phyloP scores from a whole-genome alignment of 2,888 invertebrate species.

The Athalia circularis region DNA sequence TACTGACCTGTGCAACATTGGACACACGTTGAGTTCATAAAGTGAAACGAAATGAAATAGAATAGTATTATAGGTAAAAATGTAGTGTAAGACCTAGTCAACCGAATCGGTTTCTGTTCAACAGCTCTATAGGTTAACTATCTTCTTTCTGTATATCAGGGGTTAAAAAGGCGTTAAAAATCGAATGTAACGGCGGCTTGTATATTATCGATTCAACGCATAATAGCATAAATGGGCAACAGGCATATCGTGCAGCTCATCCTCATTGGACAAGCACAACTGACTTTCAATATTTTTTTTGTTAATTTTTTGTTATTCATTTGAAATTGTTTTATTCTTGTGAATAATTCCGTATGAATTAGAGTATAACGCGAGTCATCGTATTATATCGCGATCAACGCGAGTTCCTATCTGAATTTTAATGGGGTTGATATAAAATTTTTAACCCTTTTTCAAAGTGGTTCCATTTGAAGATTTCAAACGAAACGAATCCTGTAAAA shows the following conservation, averaged over 20 bases:
- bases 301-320: not conserved
- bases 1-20: conserved; percentile 4
- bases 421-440: no score
- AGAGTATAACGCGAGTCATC: no score
- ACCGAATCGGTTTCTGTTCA: conserved; percentile 34
- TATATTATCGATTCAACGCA: conserved; percentile 27
- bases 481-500: no score
- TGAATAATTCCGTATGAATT: no score
- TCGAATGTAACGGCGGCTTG: conserved; percentile 27
- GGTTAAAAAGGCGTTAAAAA: conserved; percentile 36
- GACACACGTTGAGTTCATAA: conserved; percentile 15
- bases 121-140: conserved; percentile 10
- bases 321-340: not conserved
- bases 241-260: not conserved
- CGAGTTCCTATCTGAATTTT: no score
- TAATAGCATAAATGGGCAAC: not conserved
- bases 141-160: conserved; percentile 19
- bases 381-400: no score
- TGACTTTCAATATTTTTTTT: not conserved
- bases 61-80: not conserved
- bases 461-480: no score
- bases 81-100: conserved; percentile 5
- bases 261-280: conserved; percentile 24
- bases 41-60: conserved; percentile 38
- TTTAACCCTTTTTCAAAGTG: no score